Evolutionary conservation across 2,888 invertebrate species (phyloP).

Genomic region (Maniola hyperantus): DNA sequence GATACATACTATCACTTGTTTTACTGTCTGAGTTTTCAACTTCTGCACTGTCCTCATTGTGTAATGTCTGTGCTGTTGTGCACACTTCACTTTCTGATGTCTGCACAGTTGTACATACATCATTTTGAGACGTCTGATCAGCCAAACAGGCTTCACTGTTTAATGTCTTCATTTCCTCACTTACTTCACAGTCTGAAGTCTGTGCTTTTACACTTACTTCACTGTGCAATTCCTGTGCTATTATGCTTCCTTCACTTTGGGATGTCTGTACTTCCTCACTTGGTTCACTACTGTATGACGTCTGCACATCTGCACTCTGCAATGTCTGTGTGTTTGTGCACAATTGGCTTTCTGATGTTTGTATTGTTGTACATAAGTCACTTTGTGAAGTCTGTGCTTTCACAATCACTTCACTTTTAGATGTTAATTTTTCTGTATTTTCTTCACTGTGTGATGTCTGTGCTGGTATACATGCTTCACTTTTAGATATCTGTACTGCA

Average conservation of each 20-base stretch:
- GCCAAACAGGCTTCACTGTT: neutral
- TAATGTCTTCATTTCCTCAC: neutral
- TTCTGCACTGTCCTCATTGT: neutral
- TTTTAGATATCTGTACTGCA: neutral
- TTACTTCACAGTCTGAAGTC: neutral
- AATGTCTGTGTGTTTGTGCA: neutral
- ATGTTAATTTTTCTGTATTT: neutral
- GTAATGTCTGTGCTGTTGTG: neutral
- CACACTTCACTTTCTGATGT: neutral
- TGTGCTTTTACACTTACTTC: neutral
- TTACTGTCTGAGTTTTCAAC: neutral
- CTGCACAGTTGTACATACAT: neutral
- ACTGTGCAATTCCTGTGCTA: neutral
- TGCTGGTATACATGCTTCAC: neutral
- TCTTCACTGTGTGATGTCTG: neutral
- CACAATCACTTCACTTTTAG: constrained; percentile 2
- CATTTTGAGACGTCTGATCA: neutral
- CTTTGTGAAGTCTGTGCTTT: neutral
- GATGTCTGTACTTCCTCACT: constrained; percentile 1
- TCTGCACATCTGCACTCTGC: neutral
- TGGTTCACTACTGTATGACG: neutral
- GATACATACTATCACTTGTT: neutral
- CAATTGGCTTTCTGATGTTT: neutral
- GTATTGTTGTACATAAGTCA: constrained; percentile 1
- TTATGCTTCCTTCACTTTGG: neutral